A percentile compares a stretch with the other conserved stretches of the same genome.
These are phyloP conservation scores for Myrmecobius fasciatus DNA, from an alignment of 2,113 vertebrate species.

Conservation along the genomic window DNA sequence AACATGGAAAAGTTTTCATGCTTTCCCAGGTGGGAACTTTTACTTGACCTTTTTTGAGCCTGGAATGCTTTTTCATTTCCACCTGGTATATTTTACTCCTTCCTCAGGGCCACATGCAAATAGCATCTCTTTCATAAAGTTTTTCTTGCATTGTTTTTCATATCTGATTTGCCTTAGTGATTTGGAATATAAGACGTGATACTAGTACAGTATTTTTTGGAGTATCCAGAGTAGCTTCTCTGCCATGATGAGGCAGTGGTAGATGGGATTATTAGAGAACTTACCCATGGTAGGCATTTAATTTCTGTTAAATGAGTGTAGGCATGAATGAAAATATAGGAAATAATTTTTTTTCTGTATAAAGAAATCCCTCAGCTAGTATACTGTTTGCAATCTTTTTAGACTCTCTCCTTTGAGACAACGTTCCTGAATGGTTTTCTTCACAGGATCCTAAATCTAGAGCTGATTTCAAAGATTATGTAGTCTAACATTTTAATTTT, in stretches of 20 bases:
- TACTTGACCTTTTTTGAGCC: neutral
- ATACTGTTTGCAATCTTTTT: neutral
- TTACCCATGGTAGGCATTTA: neutral
- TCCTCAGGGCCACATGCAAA: neutral
- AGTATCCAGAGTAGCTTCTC: neutral
- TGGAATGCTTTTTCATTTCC: neutral
- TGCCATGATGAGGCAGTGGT: neutral
- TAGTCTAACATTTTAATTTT: neutral
- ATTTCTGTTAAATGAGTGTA: neutral
- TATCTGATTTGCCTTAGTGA: neutral
- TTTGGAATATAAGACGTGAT: neutral
- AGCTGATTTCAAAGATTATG: neutral
- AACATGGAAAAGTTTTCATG: neutral
- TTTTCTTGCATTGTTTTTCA: neutral
- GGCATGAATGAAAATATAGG: neutral
- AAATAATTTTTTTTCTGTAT: neutral
- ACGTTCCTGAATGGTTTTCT: neutral
- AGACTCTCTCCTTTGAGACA: neutral
- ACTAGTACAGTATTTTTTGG: neutral
- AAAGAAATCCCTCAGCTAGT: neutral
- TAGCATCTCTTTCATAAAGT: neutral
- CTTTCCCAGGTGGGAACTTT: neutral
- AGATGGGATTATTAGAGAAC: neutral
- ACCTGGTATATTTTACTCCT: neutral
- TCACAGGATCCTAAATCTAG: neutral